phyloP scores from a whole-genome alignment of 1,140 invertebrate species.

The Ceratosolen fusciceps region DNA sequence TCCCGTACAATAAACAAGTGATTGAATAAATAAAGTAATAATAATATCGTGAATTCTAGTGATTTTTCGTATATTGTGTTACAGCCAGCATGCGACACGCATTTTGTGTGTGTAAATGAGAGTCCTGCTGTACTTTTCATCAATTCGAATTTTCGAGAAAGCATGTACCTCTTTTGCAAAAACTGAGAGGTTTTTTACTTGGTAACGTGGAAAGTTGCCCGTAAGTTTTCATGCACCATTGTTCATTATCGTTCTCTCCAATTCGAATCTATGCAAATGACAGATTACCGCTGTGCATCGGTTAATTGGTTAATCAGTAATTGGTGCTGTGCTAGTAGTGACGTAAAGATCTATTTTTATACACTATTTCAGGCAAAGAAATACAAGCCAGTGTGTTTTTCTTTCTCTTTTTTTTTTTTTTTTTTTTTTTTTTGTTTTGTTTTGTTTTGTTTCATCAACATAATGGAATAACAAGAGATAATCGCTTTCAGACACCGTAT shows the following conservation, averaged over 20 bases:
- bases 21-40: slow-evolving; percentile 44
- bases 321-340: slow-evolving; percentile 56
- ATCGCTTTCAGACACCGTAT: slow-evolving; percentile 47
- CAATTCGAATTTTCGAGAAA: slow-evolving; percentile 17
- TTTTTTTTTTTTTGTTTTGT: too few species aligned
- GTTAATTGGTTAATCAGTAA: slow-evolving; percentile 46
- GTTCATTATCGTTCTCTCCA: too few species aligned
- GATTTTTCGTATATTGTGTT: slow-evolving; percentile 40
- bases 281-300: slow-evolving; percentile 15
- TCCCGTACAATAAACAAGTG: slow-evolving; percentile 58
- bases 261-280: slow-evolving; percentile 25
- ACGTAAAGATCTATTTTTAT: slow-evolving; percentile 46
- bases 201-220: too few species aligned
- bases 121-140: slow-evolving; percentile 25
- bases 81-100: slow-evolving; percentile 58
- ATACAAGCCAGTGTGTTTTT: slow-evolving; percentile 23
- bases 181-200: too few species aligned
- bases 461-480: slow-evolving; percentile 29
- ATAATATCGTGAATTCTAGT: slow-evolving; percentile 33
- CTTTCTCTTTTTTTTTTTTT: too few species aligned
- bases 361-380: slow-evolving; percentile 16
- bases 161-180: too few species aligned
- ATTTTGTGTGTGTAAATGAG: slow-evolving; percentile 46
- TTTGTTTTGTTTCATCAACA: too few species aligned
- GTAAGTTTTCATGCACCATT: too few species aligned